Evolutionary conservation across 2,113 vertebrate genomes (phyloP), one percentile per base, ranked within the genome.

Genomic region (Sphaerodactylus townsendi): DNA sequence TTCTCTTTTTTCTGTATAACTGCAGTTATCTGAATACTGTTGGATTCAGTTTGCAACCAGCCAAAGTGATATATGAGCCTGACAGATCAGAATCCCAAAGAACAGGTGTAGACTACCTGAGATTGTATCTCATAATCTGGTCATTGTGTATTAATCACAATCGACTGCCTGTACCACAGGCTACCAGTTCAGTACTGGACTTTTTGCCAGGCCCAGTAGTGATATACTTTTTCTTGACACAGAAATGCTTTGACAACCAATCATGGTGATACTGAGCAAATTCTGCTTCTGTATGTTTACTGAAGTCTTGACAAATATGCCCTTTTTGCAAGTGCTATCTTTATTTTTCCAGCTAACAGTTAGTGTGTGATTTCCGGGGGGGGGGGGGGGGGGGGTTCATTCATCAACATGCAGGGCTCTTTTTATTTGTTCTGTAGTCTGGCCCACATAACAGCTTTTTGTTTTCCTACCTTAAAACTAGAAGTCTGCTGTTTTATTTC

Each of bases 61-160:
- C 76, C 77, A 3, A 0, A 82, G 50, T 79, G 62, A 75, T 87
- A 90, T 1, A 81, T 91, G 93, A 92, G 92, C 94, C 94, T 95
- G 92, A 92, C 89, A 91, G 81, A 79, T 85, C 10, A 0, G 86
- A 92, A 84, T 88, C 74, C 79, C 88, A 79, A 83, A 79, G 84
- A 88, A 90, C 90, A 87, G 88, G 90, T 95, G 89, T 84, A 84
- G 91, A 92, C 79, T 89, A 86, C 93, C 91, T 92, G 93, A 94
- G 95, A 93, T 87, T 80, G 64, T 75, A 87, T 94, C 85, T 89
- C 86, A 90, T 92, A 90, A 83, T 79, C 77, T 17, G 65, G 79
- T 86, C 90, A 91, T 95, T 96, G 94, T 95, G 87, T 84, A 77
- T 59, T 82, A 83, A 46, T 79, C 78, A 93, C 93, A 95, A 79